Evolutionary conservation across 1,140 invertebrate species (phyloP), one percentile per base, ranked within the genome.

Genomic region (Magallana ariakensis): DNA sequence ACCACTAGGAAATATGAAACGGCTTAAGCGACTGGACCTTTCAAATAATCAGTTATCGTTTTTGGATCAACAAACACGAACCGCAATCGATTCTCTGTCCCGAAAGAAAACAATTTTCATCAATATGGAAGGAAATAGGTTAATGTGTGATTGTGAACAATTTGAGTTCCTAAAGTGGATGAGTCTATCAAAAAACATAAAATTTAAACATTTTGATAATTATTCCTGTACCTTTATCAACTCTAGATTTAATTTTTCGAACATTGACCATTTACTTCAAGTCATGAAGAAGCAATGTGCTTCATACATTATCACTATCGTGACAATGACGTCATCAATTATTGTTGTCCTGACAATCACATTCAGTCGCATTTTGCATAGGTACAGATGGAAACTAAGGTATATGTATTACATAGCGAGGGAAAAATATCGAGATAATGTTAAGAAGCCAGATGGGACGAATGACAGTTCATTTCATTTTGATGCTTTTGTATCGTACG

Each of bases 391-490:
- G 80, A 81, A 81, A 54, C 80, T 81, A 0, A 53, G 80, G 19
- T 81, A 16, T 16, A 53, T 81, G 54, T 81, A 54, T 53, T 81
- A 81, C 13, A 7, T 81, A 54, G 54, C 80, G 0, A 55, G 54
- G 16, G 54, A 81, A n/a, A 81, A 81, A 5, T 55, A 81, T 19
- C n/a, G 33, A 55, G 13, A 9, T 22, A 15, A 62, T 13, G 26
- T 56, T 9, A 3, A 81, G 0, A 55, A 16, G 0, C 1, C 13
- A 19, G 54, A 54, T 19, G 80, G 9, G 0, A 46, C n/a, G n/a
- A 1, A 8, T 15, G 95, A 62, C 96, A 96, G 90, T 95, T 95
- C 0, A 95, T 85, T 15, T 60, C 96, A 95, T 4, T 75, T 91
- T 22, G 92, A 92, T 60, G 90, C 88, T 0, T 93, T 93, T 85